These are phyloP conservation scores for Nothobranchius furzeri DNA, from an alignment of 2,113 vertebrate genomes.

Conservation along the genomic window DNA sequence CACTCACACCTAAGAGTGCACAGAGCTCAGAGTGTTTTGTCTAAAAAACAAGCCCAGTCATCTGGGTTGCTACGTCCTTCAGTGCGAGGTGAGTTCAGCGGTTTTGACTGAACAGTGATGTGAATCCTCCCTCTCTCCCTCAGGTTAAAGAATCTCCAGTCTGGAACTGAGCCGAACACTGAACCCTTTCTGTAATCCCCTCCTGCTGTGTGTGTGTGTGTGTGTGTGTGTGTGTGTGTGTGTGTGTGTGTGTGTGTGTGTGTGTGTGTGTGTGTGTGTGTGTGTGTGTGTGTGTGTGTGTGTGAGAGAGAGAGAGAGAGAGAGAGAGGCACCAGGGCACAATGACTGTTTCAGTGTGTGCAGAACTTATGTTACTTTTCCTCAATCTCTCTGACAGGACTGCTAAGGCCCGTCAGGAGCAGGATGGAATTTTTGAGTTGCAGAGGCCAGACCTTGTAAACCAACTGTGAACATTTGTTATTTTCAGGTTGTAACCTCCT, in stretches of 20 bases:
- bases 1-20: background rate
- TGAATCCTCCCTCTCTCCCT: background rate
- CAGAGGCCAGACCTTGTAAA: conserved; percentile 10
- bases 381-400: conserved; percentile 16
- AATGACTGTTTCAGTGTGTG: conserved; percentile 21
- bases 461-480: conserved; percentile 26
- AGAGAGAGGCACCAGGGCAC: background rate
- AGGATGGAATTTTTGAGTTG: conserved; percentile 1
- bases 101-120: conserved; percentile 22
- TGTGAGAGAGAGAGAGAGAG: no score
- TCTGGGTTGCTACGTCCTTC: background rate
- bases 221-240: background rate
- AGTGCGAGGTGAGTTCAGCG: background rate
- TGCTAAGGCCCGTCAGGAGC: conserved; percentile 23
- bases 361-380: conserved; percentile 14
- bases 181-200: conserved; percentile 38
- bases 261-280: conserved; percentile 42
- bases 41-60: background rate
- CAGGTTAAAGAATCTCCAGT: conserved; percentile 1
- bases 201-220: conserved; percentile 17
- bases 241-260: conserved; percentile 29
- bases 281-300: conserved; percentile 33
- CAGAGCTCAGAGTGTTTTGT: conserved; percentile 5
- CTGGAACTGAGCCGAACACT: conserved; percentile 12
- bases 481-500: conserved; percentile 32